Base-by-base conservation (phyloP, 2,888 invertebrate genomes). In the Ecliptopera silaceata region DNA sequence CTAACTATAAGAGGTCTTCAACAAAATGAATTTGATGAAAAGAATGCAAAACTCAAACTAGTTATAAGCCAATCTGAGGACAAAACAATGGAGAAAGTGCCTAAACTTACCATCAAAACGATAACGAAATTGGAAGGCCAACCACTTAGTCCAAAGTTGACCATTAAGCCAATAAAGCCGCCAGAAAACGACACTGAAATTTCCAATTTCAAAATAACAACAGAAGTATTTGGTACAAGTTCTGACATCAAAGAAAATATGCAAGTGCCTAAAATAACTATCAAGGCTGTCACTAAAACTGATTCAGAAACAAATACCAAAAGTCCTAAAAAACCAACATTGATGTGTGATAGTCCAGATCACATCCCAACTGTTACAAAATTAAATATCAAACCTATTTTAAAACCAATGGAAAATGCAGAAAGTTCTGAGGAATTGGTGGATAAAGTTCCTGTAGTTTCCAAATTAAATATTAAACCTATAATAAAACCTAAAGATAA, bases 261-360 rank as follows among this genome's bases (percentile, higher is more conserved):
- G 39, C 88, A 91, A 75, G 84, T 93, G 74, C 93, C 93, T 70
- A 93, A 93, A 84, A 84, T 93, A 55, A 93, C 93, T 50, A 93
- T 93, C 36, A 93, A 93, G 79, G 87, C 92, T 62, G 76, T 90
- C 22, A 70, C 78, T 58, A 87, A 84, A 71, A 64, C 69, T 49
- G 86, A 85, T 65, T 48, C 61, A 61, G 86, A 84, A 58, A 56
- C 68, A 58, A 56, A 61, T 60, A 54, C 64, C 39, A 83, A 82
- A 66, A 71, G 75, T 64, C 70, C 74, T 26, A 83, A 78, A 67
- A 84, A 82, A 59, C 69, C 75, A 42, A 56, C 64, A 59, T 51
- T 63, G 53, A 63, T 72, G 43, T 74, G 68, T 75, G 85, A 86
- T 60, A 80, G 74, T 41, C 63, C 77, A 56, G 90, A 89, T 65